Conservation (phyloP, 2,888 invertebrate genomes). For the Drymonia ruficornis region DNA sequence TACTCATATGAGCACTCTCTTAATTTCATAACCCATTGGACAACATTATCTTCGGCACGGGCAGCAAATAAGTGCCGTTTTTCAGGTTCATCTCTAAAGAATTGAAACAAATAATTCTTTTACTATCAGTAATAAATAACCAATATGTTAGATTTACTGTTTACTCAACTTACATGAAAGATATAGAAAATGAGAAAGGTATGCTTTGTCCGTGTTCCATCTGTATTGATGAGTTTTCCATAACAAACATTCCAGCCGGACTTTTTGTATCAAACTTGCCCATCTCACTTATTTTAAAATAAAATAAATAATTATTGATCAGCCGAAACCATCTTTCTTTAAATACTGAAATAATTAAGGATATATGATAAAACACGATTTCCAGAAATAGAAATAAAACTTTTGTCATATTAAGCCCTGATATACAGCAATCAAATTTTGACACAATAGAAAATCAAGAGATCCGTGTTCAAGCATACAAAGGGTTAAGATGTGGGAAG, state of each 20-base stretch:
- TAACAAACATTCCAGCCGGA: slow-evolving; percentile 89
- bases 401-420: no score
- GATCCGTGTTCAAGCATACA: no score
- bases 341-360: slow-evolving; percentile 82
- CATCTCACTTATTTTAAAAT: slow-evolving; percentile 88
- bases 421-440: no score
- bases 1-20: slow-evolving; percentile 90
- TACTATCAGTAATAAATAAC: slow-evolving; percentile 3
- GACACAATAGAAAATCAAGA: no score
- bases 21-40: slow-evolving; percentile 88
- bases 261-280: slow-evolving; percentile 87
- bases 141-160: background rate
- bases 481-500: no score
- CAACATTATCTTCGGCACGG: slow-evolving; percentile 88
- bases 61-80: slow-evolving; percentile 89
- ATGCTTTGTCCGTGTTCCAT: slow-evolving; percentile 88
- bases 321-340: slow-evolving; percentile 92
- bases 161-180: slow-evolving; percentile 82
- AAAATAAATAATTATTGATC: slow-evolving; percentile 90
- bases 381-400: no score
- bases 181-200: slow-evolving; percentile 91
- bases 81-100: slow-evolving; percentile 85
- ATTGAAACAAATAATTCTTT: background rate
- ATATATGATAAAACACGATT: background rate
- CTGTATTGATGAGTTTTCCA: slow-evolving; percentile 89